Evolutionary conservation across 2,888 invertebrate species (phyloP), one percentile per base, ranked within the genome.

Genomic region (Thymelicus lineola): DNA sequence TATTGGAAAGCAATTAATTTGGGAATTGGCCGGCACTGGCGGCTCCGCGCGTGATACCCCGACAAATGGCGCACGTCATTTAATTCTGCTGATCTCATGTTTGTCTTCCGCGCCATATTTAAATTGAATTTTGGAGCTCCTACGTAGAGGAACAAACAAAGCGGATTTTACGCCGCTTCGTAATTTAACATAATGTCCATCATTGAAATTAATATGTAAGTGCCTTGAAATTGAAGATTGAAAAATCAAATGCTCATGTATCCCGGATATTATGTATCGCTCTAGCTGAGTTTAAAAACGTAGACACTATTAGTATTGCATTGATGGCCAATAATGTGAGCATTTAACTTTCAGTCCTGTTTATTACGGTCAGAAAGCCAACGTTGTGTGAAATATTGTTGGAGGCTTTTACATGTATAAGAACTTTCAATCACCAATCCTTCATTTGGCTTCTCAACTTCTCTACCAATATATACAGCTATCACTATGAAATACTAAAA

Each of bases 11-110:
- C 86, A 89, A 91, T 91, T 91, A 90, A 90, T 91, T 89, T 86
- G 81, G 80, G 85, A 86, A 88, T 87, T 76, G 77, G 78, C 76
- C 80, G 73, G 79, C 77, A 79, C 74, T 75, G 73, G 77, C 74
- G 76, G 78, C 76, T 80, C 74, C 76, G 81, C 77, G 80, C 81
- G 81, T 80, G 85, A 80, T 85, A 80, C 82, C 82, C 83, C 87
- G 85, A 89, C 89, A 89, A 89, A 89, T 88, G 87, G 88, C 83
- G 79, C 84, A 80, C 88, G 87, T 90, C 90, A 89, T 92, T 92
- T 90, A 89, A 90, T 90, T 87, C 83, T 81, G 92, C 91, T 89
- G 90, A 91, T 87, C 88, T 86, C 90, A 88, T 93, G 90, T 93
- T 92, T 93, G 91, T 85, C 80, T 85, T 80, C 83, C 79, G 77